Evolutionary conservation across 2,888 invertebrate genomes (phyloP), one percentile per base, ranked within the genome.

Genomic region (Dugesia japonica): DNA sequence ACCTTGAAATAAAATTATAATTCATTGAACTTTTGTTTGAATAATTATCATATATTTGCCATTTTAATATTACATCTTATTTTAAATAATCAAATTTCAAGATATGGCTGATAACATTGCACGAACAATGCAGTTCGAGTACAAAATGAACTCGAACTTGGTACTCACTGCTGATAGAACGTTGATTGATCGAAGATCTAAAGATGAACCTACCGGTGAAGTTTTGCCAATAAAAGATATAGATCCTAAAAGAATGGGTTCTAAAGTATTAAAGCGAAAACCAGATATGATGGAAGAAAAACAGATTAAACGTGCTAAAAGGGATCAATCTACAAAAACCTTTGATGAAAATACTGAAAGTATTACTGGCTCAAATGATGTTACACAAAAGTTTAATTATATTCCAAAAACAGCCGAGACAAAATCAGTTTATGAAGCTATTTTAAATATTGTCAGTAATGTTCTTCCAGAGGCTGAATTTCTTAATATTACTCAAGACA

Each of bases 101-200:
- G 23, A 31, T 77, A 98, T 98, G 97, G 97, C 97, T 85, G 97
- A 97, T 88, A 94, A 94, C 83, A 92, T 94, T 82, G 97, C 97
- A 76, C 89, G 97, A 83, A 92, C 93, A 86, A 88, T 93, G 83
- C 97, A 98, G 86, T 98, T 97, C 86, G 97, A 98, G 86, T 98
- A 98, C 86, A 94, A 95, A 89, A 94, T 94, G 94, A 99, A 99
- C 85, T 98, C 98, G 0, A 99, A 99, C 88, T 90, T 99, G 86
- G 98, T 99, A 73, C 87, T 99, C 81, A 95, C 95, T 92, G 97
- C 97, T 77, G 98, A 99, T 88, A 92, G 95, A 42, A 89, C 95
- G 73, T 88, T 98, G 33, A 97, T 98, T 79, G 98, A 99, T 85
- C 87, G 94, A 80, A 89, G 97, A 79, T 92, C 93, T 75, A 89